Conservation (phyloP, 2,797 vertebrate genomes). For the Benthosema pterotum region DNA sequence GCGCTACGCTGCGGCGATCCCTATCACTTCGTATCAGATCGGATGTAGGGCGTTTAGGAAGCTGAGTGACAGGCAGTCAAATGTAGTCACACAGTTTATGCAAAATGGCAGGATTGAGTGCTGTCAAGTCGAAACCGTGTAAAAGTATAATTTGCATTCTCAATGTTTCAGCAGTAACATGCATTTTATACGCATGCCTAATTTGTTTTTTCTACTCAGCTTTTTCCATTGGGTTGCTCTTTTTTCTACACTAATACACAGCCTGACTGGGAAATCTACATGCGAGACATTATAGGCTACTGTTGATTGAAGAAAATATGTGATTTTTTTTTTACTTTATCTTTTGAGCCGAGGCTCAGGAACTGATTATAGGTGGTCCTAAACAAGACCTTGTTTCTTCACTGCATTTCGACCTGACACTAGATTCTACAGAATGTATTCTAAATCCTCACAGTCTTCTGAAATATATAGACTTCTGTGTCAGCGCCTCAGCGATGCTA, state of each 20-base stretch:
- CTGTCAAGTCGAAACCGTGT: constrained; percentile 15
- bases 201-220: neutral
- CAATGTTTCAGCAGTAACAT: neutral
- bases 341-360: too few relatives aligned
- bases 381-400: neutral
- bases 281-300: too few relatives aligned
- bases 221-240: too few relatives aligned
- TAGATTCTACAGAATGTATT: too few relatives aligned
- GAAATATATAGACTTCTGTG: too few relatives aligned
- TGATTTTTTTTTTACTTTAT: neutral
- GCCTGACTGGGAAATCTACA: neutral
- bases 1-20: constrained; percentile 16
- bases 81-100: constrained; percentile 38
- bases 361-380: too few relatives aligned
- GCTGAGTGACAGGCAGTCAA: constrained; percentile 34
- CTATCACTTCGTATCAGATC: constrained; percentile 31
- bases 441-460: too few relatives aligned
- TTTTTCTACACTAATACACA: neutral
- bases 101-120: constrained; percentile 27
- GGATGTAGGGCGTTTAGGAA: neutral
- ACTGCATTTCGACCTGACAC: too few relatives aligned
- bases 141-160: constrained; percentile 10
- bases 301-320: neutral
- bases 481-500: too few relatives aligned
- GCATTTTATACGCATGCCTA: neutral